A percentile compares a stretch with the other conserved stretches of the same genome.
Evolutionary conservation across 2,113 vertebrate species (phyloP).

Genomic region (Galbula dea): DNA sequence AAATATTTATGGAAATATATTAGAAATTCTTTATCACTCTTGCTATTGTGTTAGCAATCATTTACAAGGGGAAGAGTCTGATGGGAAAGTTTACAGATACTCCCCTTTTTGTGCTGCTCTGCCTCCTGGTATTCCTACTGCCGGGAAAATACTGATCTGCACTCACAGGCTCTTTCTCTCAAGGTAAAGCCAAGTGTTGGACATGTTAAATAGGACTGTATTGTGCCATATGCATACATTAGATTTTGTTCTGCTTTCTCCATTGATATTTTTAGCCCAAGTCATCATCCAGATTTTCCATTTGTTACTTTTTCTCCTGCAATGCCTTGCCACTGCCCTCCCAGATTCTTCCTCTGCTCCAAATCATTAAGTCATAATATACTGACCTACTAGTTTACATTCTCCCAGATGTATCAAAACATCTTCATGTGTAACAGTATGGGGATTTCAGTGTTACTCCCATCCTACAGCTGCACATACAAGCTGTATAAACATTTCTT

Average conservation of each 20-base stretch:
- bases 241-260: background rate
- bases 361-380: slow-evolving; percentile 35
- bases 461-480: slow-evolving; percentile 18
- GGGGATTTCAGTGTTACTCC: background rate
- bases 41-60: background rate
- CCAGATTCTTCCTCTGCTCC: slow-evolving; percentile 27
- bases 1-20: background rate
- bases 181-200: background rate
- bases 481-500: slow-evolving; percentile 24
- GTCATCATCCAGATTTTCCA: slow-evolving; percentile 25
- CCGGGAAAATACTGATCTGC: background rate
- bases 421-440: background rate
- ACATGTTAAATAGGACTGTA: background rate
- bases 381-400: slow-evolving; percentile 28
- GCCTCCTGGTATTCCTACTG: background rate
- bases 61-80: background rate
- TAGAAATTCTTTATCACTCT: background rate
- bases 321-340: background rate
- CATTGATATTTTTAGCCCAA: slow-evolving; percentile 21
- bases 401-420: slow-evolving; percentile 33
- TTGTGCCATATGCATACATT: background rate
- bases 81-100: background rate
- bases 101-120: background rate
- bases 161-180: background rate
- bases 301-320: slow-evolving; percentile 2